Conservation (phyloP, 2,888 invertebrate genomes). For the Monoplex corrugatus region DNA sequence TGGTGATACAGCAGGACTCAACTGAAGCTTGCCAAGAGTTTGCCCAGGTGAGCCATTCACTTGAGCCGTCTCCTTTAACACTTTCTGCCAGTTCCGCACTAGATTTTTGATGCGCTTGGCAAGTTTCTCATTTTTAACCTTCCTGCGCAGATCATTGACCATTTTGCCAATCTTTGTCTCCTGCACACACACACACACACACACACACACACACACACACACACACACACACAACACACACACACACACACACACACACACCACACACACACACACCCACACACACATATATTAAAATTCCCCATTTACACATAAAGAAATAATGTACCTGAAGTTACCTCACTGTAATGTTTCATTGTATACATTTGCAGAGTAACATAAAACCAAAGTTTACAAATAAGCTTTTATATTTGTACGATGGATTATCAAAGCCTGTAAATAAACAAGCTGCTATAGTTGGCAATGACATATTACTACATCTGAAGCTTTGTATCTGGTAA, state of each 20-base stretch:
- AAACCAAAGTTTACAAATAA: conserved; percentile 82
- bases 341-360: too few relatives aligned
- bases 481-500: too few relatives aligned
- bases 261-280: neutral
- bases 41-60: conserved; percentile 66
- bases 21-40: conserved; percentile 36
- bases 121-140: conserved; percentile 91
- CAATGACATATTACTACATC: too few relatives aligned
- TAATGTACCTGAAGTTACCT: too few relatives aligned
- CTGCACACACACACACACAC: conserved; percentile 85
- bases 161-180: conserved; percentile 96
- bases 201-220: too few relatives aligned
- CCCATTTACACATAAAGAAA: too few relatives aligned
- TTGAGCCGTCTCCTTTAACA: conserved; percentile 83
- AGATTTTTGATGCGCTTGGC: conserved; percentile 95
- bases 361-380: too few relatives aligned
- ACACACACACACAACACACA: neutral
- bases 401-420: too few relatives aligned
- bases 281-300: too few relatives aligned
- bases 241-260: neutral
- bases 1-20: conserved; percentile 53
- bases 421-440: too few relatives aligned
- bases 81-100: conserved; percentile 94
- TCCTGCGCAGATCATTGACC: conserved; percentile 94
- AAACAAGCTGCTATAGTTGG: too few relatives aligned